A percentile compares a stretch with the other conserved stretches of the same genome.
Evolutionary conservation across 2,888 invertebrate species (phyloP).

Genomic region (Amorpha juglandis): DNA sequence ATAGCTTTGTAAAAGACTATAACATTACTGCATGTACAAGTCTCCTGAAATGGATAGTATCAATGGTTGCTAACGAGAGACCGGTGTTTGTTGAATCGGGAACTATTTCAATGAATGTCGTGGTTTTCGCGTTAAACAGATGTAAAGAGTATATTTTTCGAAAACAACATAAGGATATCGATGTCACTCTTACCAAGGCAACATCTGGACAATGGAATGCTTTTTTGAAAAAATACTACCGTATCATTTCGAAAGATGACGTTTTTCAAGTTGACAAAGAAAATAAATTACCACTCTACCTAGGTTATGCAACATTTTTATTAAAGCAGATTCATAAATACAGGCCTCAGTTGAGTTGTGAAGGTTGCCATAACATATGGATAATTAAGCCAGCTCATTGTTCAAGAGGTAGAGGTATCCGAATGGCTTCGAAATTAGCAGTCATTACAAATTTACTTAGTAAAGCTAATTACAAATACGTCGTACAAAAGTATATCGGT

Average conservation of each 20-base stretch:
- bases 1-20: conserved; percentile 88
- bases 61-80: conserved; percentile 65
- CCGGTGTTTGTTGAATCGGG: conserved; percentile 81
- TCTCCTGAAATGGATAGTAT: conserved; percentile 86
- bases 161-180: conserved; percentile 87
- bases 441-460: conserved; percentile 87
- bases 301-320: conserved; percentile 80
- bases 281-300: conserved; percentile 64
- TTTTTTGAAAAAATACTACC: conserved; percentile 87
- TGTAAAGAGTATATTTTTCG: conserved; percentile 86
- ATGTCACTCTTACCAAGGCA: conserved; percentile 65
- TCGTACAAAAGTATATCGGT: conserved; percentile 97
- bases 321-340: conserved; percentile 84
- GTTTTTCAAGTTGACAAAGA: conserved; percentile 71
- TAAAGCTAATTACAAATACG: conserved; percentile 86
- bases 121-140: conserved; percentile 89
- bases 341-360: conserved; percentile 87
- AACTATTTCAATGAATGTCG: conserved; percentile 79
- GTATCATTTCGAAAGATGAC: conserved; percentile 84
- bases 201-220: conserved; percentile 87
- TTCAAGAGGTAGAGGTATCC: conserved; percentile 93
- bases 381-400: conserved; percentile 94
- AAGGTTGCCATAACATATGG: conserved; percentile 94
- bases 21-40: conserved; percentile 91
- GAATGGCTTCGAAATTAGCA: conserved; percentile 89